These are phyloP conservation scores for Coleophora flavipennella DNA, from an alignment of 2,888 invertebrate genomes.

Conservation along the genomic window DNA sequence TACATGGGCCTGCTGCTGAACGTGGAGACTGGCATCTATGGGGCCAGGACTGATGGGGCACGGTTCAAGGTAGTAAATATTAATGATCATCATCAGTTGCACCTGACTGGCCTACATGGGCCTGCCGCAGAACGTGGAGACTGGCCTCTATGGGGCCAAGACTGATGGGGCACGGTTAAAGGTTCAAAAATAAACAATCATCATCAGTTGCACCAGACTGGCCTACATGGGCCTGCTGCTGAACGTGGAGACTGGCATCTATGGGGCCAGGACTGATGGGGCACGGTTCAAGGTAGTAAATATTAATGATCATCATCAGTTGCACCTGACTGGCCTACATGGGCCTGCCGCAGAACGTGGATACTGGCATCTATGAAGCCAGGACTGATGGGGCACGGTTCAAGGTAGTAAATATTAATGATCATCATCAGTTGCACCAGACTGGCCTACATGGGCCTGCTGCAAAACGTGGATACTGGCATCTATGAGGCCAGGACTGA, in stretches of 20 bases:
- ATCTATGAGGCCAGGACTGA: slow-evolving; percentile 69
- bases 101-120: slow-evolving; percentile 87
- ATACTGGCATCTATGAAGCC: slow-evolving; percentile 67
- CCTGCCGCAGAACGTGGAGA: slow-evolving; percentile 80
- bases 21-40: slow-evolving; percentile 69
- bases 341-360: slow-evolving; percentile 82
- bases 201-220: slow-evolving; percentile 84
- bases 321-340: slow-evolving; percentile 88
- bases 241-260: slow-evolving; percentile 73
- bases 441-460: slow-evolving; percentile 85
- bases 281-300: slow-evolving; percentile 77
- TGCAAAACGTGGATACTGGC: slow-evolving; percentile 78
- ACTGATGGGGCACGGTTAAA: slow-evolving; percentile 80
- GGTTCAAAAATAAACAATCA: slow-evolving; percentile 74
- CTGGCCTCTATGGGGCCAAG: slow-evolving; percentile 66
- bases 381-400: slow-evolving; percentile 79
- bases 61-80: slow-evolving; percentile 74
- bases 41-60: slow-evolving; percentile 75
- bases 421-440: slow-evolving; percentile 85
- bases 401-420: slow-evolving; percentile 72
- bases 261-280: slow-evolving; percentile 72
- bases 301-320: slow-evolving; percentile 51
- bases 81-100: slow-evolving; percentile 76
- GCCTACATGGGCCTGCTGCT: slow-evolving; percentile 89
- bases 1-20: slow-evolving; percentile 88